A percentile compares a stretch with the other conserved stretches of the same genome.
Conservation (phyloP, 2,888 invertebrate genomes). For the Phyto melanocephala region DNA sequence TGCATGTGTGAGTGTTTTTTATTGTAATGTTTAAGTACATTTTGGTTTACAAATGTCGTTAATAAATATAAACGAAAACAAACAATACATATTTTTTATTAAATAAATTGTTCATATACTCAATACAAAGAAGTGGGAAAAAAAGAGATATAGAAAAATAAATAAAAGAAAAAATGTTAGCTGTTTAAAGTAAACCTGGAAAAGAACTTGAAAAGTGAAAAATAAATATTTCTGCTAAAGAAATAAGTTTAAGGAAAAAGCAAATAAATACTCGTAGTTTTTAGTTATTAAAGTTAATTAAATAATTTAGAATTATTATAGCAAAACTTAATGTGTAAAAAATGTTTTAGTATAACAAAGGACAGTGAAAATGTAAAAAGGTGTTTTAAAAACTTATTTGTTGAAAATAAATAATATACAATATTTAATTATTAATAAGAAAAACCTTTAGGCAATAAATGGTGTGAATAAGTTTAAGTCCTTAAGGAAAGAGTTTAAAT, state of each 20-base stretch:
- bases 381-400: too few species aligned
- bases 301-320: too few species aligned
- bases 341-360: too few species aligned
- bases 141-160: background rate
- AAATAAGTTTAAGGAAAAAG: background rate
- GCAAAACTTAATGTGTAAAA: too few species aligned
- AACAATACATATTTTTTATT: conserved; percentile 65
- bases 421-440: too few species aligned
- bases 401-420: too few species aligned
- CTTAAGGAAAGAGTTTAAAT: too few species aligned
- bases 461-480: too few species aligned
- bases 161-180: background rate
- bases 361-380: too few species aligned
- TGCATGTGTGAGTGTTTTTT: conserved; percentile 4
- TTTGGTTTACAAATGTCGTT: background rate
- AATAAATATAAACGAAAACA: conserved; percentile 58
- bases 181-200: background rate
- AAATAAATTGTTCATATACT: conserved; percentile 62
- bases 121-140: background rate
- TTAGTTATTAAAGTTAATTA: too few species aligned
- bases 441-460: too few species aligned
- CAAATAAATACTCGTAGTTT: too few species aligned
- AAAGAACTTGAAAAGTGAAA: background rate
- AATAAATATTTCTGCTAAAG: background rate
- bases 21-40: conserved; percentile 1